A percentile compares a stretch with the other conserved stretches of the same genome.
Conservation (phyloP, 2,888 invertebrate genomes). For the Himalopsyche tibetana region DNA sequence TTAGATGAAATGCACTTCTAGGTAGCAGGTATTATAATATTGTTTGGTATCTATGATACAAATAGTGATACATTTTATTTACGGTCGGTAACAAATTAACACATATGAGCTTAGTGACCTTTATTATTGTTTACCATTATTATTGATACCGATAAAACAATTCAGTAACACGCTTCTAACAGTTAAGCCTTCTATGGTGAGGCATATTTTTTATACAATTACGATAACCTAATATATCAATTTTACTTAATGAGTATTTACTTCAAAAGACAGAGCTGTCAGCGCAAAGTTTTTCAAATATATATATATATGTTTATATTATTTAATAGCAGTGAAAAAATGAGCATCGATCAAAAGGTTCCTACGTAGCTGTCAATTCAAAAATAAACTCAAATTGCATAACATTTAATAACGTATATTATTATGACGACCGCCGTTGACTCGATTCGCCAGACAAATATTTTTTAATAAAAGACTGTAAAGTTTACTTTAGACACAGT, state of each 20-base stretch:
- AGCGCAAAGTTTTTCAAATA: constrained; percentile 22
- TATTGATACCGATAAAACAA: constrained; percentile 37
- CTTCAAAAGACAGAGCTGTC: constrained; percentile 8
- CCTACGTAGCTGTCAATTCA: constrained; percentile 41
- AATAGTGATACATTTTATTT: constrained; percentile 55
- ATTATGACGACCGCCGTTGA: background rate
- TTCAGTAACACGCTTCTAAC: constrained; percentile 28
- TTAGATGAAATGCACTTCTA: constrained; percentile 45
- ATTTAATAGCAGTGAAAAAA: constrained; percentile 45
- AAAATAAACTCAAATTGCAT: constrained; percentile 22
- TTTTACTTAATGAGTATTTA: constrained; percentile 43
- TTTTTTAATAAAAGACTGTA: background rate
- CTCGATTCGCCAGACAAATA: background rate
- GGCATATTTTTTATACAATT: constrained; percentile 39
- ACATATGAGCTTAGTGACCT: constrained; percentile 45
- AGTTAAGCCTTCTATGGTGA: constrained; percentile 38
- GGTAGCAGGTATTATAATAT: constrained; percentile 39
- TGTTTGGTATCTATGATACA: constrained; percentile 46
- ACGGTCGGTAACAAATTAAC: constrained; percentile 56
- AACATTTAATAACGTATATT: background rate
- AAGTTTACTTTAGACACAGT: constrained; percentile 34
- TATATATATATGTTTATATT: background rate
- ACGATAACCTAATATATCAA: constrained; percentile 33
- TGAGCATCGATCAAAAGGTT: constrained; percentile 63
- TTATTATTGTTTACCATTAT: constrained; percentile 20